Conservation (phyloP, 2,888 invertebrate species). For the Hyles lineata region DNA sequence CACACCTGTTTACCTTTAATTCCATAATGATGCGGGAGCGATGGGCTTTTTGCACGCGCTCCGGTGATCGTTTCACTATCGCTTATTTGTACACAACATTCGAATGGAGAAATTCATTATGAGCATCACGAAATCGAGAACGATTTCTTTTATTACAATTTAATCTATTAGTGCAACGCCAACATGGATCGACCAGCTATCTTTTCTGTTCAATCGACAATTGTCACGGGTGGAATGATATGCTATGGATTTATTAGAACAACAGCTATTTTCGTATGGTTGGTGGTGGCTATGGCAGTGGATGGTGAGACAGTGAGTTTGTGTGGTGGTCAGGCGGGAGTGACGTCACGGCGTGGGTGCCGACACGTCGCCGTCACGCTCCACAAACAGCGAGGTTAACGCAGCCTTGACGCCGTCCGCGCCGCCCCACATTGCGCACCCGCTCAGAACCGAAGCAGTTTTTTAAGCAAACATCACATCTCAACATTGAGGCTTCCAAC, state of each 20-base stretch:
- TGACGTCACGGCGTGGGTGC: constrained; percentile 82
- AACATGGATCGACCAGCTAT: background rate
- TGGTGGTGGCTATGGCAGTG: background rate
- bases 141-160: constrained; percentile 35
- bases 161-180: constrained; percentile 30
- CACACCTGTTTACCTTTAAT: constrained; percentile 83
- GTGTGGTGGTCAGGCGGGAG: constrained; percentile 41
- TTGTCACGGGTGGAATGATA: background rate
- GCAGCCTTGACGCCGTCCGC: constrained; percentile 75
- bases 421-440: constrained; percentile 80
- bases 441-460: constrained; percentile 69
- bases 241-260: constrained; percentile 10
- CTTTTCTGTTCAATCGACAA: constrained; percentile 2
- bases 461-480: constrained; percentile 67
- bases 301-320: constrained; percentile 15
- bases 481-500: constrained; percentile 28
- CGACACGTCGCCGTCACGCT: constrained; percentile 83
- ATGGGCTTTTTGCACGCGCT: constrained; percentile 71
- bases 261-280: too few relatives aligned
- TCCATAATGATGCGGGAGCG: constrained; percentile 73
- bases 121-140: constrained; percentile 46
- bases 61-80: constrained; percentile 44
- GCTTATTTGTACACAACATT: constrained; percentile 50
- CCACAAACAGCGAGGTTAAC: constrained; percentile 83
- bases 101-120: constrained; percentile 49